A percentile compares a stretch with the other conserved stretches of the same genome.
Conservation (phyloP, 2,888 invertebrate genomes). For the Drosophila longiperda region DNA sequence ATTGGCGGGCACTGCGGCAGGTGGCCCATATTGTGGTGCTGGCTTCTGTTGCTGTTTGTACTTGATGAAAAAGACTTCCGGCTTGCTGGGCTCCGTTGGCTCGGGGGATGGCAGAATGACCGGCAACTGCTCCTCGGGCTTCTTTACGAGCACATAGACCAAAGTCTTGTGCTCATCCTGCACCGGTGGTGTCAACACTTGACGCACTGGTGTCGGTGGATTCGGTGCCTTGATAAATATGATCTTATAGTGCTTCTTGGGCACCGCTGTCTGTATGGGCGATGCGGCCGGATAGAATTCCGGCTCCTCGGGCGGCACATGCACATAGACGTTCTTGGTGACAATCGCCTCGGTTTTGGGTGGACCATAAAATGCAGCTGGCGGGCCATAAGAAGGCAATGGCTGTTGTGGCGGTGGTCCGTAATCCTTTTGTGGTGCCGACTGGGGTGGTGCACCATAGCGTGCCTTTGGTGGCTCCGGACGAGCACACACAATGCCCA, state of each 20-base stretch:
- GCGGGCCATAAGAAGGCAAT: slow-evolving; percentile 82
- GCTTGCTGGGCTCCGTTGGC: slow-evolving; percentile 94
- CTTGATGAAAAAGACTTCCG: slow-evolving; percentile 95
- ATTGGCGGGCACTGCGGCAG: slow-evolving; percentile 79
- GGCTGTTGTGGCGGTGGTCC: slow-evolving; percentile 80
- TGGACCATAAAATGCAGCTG: background rate
- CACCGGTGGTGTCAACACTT: slow-evolving; percentile 88
- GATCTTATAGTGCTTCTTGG: slow-evolving; percentile 87
- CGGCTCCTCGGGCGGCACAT: slow-evolving; percentile 87
- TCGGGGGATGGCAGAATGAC: slow-evolving; percentile 91
- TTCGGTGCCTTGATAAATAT: slow-evolving; percentile 87
- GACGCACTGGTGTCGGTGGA: slow-evolving; percentile 85
- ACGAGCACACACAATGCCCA: slow-evolving; percentile 84
- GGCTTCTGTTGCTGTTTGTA: slow-evolving; percentile 86
- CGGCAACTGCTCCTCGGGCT: slow-evolving; percentile 93
- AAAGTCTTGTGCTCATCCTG: slow-evolving; percentile 95
- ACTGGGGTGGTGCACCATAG: slow-evolving; percentile 80
- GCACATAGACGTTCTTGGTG: slow-evolving; percentile 86
- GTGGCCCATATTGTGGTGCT: slow-evolving; percentile 83
- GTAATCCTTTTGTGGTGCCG: slow-evolving; percentile 83
- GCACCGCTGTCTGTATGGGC: slow-evolving; percentile 85
- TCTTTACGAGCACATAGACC: slow-evolving; percentile 95
- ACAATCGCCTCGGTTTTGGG: slow-evolving; percentile 74
- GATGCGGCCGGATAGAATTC: slow-evolving; percentile 83
- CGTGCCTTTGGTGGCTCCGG: slow-evolving; percentile 84